Evolutionary conservation across 2,113 vertebrate species (phyloP).

Genomic region (Excalfactoria chinensis): DNA sequence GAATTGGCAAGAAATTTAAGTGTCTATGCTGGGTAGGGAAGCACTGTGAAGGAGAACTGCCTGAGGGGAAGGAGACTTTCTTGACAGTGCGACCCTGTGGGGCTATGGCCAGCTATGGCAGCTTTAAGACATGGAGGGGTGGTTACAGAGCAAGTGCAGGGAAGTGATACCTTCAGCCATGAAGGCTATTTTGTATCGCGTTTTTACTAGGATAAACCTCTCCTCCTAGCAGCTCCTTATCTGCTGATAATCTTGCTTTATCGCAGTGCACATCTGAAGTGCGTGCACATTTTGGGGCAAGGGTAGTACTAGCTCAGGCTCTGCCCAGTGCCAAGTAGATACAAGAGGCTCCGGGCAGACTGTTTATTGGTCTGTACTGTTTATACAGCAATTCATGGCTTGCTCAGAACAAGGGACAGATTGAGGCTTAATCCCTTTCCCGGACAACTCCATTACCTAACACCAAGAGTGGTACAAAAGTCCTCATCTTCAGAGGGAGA

Average conservation of each 20-base stretch:
- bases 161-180: not conserved
- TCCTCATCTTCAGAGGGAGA: not conserved
- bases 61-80: not conserved
- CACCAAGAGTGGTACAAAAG: not conserved
- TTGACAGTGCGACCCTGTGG: not conserved
- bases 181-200: not conserved
- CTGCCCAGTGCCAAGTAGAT: not conserved
- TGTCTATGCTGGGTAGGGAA: not conserved
- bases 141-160: not conserved
- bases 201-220: not conserved
- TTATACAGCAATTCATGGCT: not conserved
- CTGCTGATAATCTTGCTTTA: not conserved
- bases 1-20: not conserved
- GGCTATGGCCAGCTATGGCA: accelerated
- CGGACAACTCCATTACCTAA: not conserved
- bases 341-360: not conserved
- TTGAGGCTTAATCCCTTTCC: not conserved
- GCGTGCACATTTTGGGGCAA: accelerated
- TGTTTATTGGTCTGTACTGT: not conserved
- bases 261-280: not conserved
- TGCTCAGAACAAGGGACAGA: not conserved
- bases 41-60: not conserved
- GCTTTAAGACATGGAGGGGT: not conserved
- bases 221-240: not conserved
- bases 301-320: accelerated